Evolutionary conservation across 2,888 invertebrate species (phyloP).

Genomic region (Trypoxylon attenuatum): DNA sequence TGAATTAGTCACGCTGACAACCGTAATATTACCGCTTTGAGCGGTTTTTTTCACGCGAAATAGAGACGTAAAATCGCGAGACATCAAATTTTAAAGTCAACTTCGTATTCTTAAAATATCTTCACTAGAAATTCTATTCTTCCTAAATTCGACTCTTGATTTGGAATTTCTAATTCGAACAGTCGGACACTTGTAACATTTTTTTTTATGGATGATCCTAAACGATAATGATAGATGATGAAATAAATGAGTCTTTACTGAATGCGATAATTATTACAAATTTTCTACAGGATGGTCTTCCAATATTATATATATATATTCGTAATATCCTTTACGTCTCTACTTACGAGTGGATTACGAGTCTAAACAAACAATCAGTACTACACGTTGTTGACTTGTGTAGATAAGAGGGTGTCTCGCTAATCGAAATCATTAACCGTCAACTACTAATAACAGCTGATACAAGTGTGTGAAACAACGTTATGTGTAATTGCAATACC

Average conservation of each 20-base stretch:
- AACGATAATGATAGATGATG: too few species aligned
- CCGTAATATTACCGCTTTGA: conserved; percentile 48
- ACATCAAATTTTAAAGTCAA: too few species aligned
- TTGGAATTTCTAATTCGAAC: too few species aligned
- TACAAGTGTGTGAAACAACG: conserved; percentile 12
- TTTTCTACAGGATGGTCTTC: not conserved
- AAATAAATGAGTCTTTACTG: too few species aligned
- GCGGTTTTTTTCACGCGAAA: conserved; percentile 40
- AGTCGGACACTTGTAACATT: too few species aligned
- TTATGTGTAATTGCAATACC: too few species aligned
- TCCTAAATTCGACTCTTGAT: too few species aligned
- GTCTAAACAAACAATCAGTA: conserved; percentile 4
- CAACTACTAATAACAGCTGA: not conserved
- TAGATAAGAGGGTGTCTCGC: not conserved
- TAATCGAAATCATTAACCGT: not conserved
- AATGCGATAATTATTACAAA: too few species aligned
- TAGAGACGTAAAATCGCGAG: conserved; percentile 30
- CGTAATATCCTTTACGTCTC: conserved; percentile 22
- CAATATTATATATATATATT: not conserved
- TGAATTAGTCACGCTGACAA: conserved; percentile 72
- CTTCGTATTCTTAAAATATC: too few species aligned
- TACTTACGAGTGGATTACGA: conserved; percentile 24
- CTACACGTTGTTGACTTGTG: conserved; percentile 3
- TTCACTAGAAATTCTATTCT: too few species aligned
- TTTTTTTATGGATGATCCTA: too few species aligned